Conservation (phyloP, 2,797 vertebrate species). For the Bovichtus variegatus region DNA sequence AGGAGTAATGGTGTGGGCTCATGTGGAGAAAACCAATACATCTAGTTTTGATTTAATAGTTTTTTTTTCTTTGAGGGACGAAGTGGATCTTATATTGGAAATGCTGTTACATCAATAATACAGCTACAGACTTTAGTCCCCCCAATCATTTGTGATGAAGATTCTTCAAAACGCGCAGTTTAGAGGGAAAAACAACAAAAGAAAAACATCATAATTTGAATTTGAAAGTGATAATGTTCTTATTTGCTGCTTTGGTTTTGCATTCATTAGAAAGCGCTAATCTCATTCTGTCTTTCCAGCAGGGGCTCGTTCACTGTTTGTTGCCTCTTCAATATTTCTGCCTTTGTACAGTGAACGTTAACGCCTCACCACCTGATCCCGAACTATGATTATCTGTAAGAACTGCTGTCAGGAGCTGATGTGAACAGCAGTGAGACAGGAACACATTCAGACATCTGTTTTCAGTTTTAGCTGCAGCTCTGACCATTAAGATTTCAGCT, state of each 20-base stretch:
- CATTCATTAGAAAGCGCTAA: conserved; percentile 23
- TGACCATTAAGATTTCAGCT: conserved; percentile 38
- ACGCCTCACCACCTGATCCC: conserved; percentile 31
- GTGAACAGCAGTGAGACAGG: conserved; percentile 28
- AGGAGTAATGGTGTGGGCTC: background rate
- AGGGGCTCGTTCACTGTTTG: conserved; percentile 7
- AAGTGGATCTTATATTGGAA: conserved; percentile 19
- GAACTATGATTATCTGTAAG: conserved; percentile 48
- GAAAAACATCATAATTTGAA: conserved; percentile 1
- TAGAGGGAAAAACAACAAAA: background rate
- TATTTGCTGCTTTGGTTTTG: conserved; percentile 28
- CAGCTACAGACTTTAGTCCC: background rate
- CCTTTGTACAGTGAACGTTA: conserved; percentile 22
- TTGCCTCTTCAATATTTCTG: conserved; percentile 9
- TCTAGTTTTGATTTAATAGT: conserved; percentile 38
- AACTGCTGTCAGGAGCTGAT: conserved; percentile 51
- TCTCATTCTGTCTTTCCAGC: conserved; percentile 27
- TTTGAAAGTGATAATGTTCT: conserved; percentile 23
- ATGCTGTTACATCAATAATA: background rate
- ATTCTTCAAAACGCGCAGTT: conserved; percentile 21
- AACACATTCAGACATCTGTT: conserved; percentile 53
- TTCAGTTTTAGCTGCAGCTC: conserved; percentile 25
- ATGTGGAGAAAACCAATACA: conserved; percentile 39
- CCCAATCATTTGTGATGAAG: background rate
- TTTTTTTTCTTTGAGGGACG: background rate